Evolutionary conservation across 2,113 vertebrate genomes (phyloP).

Genomic region (Copsychus sechellarum): DNA sequence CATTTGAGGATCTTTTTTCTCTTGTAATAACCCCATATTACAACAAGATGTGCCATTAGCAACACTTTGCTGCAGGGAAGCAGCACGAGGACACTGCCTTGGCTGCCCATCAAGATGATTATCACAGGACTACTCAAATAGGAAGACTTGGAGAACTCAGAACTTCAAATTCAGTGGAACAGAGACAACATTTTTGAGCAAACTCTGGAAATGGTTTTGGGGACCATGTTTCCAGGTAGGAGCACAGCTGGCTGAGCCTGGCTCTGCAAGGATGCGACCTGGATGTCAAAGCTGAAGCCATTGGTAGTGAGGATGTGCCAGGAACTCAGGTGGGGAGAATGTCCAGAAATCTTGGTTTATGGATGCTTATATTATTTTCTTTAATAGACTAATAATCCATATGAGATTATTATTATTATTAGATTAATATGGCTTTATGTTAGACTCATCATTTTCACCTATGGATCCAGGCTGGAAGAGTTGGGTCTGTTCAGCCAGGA

Average conservation of each 20-base stretch:
- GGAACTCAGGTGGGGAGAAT: neutral
- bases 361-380: neutral
- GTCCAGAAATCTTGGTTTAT: neutral
- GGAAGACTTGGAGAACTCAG: neutral
- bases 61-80: neutral
- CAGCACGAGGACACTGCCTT: neutral
- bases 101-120: neutral
- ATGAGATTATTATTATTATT: neutral
- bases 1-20: neutral
- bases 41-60: neutral
- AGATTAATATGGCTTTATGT: neutral
- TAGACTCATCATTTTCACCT: neutral
- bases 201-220: neutral
- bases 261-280: neutral
- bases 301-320: neutral
- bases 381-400: neutral
- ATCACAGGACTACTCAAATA: neutral
- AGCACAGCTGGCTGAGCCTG: neutral
- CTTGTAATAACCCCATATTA: neutral
- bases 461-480: neutral
- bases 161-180: neutral
- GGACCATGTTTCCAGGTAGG: neutral
- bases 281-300: neutral
- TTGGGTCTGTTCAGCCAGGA: neutral
- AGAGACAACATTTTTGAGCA: neutral